phyloP scores from a whole-genome alignment of 1,140 invertebrate genomes.

The Propsilocerus akamusi region DNA sequence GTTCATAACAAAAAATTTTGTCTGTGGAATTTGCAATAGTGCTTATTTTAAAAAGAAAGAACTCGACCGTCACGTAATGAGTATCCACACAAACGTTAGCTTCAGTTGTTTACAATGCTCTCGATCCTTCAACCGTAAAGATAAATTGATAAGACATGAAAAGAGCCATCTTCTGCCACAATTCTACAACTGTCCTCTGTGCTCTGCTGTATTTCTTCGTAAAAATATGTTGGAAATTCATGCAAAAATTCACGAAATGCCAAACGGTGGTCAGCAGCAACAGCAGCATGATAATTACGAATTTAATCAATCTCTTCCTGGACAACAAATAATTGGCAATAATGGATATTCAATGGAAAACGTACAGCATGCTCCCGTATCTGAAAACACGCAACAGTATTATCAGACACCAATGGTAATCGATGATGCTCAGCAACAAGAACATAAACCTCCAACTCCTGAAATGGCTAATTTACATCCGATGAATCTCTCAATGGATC shows the following conservation, averaged over 20 bases:
- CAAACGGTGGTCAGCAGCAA: neutral
- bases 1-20: constrained; percentile 25
- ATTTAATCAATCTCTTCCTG: neutral
- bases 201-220: constrained; percentile 31
- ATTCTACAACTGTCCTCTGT: constrained; percentile 32
- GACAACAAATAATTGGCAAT: neutral
- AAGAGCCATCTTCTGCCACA: constrained; percentile 29
- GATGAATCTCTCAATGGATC: neutral
- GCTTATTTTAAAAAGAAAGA: constrained; percentile 42
- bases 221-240: constrained; percentile 32
- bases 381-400: neutral
- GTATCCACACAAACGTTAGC: constrained; percentile 35
- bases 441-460: neutral
- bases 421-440: neutral
- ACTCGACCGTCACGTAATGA: constrained; percentile 32
- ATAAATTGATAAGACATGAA: constrained; percentile 43
- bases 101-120: constrained; percentile 40
- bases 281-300: neutral
- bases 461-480: neutral
- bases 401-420: neutral
- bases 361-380: neutral
- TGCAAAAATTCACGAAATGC: constrained; percentile 28
- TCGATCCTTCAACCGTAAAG: constrained; percentile 41
- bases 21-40: constrained; percentile 38
- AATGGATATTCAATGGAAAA: neutral